Evolutionary conservation across 2,797 vertebrate species (phyloP), one percentile per base, ranked within the genome.

Genomic region (Neoniphon sammara): DNA sequence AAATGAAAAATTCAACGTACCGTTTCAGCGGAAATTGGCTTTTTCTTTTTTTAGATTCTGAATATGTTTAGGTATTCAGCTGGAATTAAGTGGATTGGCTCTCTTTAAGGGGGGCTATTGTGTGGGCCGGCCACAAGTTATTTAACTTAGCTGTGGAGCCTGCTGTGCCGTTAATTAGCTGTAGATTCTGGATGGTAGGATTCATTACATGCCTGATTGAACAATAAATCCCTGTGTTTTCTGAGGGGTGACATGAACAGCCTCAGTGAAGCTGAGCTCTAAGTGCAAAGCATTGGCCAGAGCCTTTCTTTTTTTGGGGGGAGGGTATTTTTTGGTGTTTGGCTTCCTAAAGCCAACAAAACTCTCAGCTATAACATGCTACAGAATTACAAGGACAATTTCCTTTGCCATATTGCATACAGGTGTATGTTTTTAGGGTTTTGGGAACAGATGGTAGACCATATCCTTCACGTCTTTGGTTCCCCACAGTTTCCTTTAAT

Each of bases 201-300:
- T 77, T 88, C 77, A 86, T 89, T 86, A 87, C 81, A 85, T 0
- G 78, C 76, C 55, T 81, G 87, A 86, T 25, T 84, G 84, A 81
- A 70, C 85, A 84, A 73, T 81, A 70, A 85, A 78, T 70, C 55
- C 0, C 3, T 11, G 63, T 54, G 72, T 75, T 77, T 82, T 82
- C 71, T 72, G 81, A 84, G 61, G 71, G 81, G 58, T 59, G 77
- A 79, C 71, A 47, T 25, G 50, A 54, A 58, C 66, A 31, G 25
- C 58, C 67, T 74, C 64, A 25, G 55, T n/a, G 55, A 53, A 50
- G 46, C 0, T 47, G 61, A 55, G 30, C 30, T 56, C 34, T n/a
- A 53, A 63, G 64, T 14, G 15, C 0, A 17, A 10, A 14, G 5
- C 42, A 0, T 2, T 4, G 53, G 15, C 53, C 23, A 27, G 23